Base-by-base conservation (phyloP, 2,888 invertebrate genomes). In the Ecdyonurus torrentis region DNA sequence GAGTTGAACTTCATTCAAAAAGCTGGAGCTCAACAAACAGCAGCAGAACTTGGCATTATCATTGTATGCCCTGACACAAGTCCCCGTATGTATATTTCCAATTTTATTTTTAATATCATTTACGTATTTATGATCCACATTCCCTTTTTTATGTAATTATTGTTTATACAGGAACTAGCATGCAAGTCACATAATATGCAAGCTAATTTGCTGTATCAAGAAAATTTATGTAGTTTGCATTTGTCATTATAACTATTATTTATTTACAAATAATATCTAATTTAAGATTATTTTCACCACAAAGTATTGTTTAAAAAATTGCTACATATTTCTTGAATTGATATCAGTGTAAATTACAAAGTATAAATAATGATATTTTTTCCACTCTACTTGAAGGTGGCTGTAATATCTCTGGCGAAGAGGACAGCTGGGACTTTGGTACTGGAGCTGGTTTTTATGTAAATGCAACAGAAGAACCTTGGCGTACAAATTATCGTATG, bases 1-100 rank as follows among this genome's bases (percentile, higher is more conserved):
- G 97, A 99, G 74, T 87, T 91, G 71, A 99, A 99, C 77, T 96
- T 98, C 72, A 87, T 96, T 66, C 85, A 89, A 61, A 99, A 99
- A 77, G 85, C 94, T 59, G 97, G 96, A n/a, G 89, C 91, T 66
- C 99, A 99, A 78, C 83, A 83, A 77, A 86, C 87, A 76, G 98
- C 98, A 2, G 82, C 94, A 2, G 81, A 92, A 70, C 81, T 89
- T 71, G 89, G 89, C 0, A 76, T 99, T 1, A 84, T 93, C 66
- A 82, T 99, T 62, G 90, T 99, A 1, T 89, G 88, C 65, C 96
- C 98, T 0, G 99, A 99, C 72, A 99, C 98, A 0, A 97, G 96
- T 68, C 98, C 98, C 1, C 81, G 83, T 72, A 66, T 2, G 58
- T 3, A 15, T 23, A n/a, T 58, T 2, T 22, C n/a, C 52, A 15